phyloP scores from a whole-genome alignment of 2,113 vertebrate genomes.

The Cranoglanis bouderius region DNA sequence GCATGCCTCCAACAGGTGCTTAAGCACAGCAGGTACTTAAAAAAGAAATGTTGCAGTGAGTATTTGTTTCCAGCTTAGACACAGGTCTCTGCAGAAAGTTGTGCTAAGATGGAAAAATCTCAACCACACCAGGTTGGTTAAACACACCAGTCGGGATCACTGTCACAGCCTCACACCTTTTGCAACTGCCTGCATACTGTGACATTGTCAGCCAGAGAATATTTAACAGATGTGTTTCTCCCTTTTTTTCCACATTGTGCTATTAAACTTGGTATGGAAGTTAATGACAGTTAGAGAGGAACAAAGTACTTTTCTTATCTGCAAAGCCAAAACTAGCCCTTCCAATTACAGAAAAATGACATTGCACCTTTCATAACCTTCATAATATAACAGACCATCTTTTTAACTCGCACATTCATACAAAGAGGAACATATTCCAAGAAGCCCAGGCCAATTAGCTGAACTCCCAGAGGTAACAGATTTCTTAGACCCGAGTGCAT shows the following conservation, averaged over 20 bases:
- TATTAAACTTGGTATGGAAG: neutral
- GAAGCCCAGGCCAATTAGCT: slow-evolving; percentile 40
- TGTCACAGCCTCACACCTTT: neutral
- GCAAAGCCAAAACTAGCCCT: neutral
- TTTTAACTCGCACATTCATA: neutral
- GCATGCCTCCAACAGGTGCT: neutral
- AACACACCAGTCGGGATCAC: neutral
- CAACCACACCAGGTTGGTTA: neutral
- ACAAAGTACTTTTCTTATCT: neutral
- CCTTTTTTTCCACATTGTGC: neutral
- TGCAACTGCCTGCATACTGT: neutral
- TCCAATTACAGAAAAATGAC: slow-evolving; percentile 6
- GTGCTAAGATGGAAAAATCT: neutral
- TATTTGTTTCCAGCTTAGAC: neutral
- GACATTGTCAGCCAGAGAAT: neutral
- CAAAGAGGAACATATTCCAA: slow-evolving; percentile 12
- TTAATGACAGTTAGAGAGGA: slow-evolving; percentile 8
- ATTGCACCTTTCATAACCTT: neutral
- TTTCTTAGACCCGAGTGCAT: slow-evolving; percentile 21
- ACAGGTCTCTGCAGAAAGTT: neutral
- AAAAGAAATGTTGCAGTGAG: neutral
- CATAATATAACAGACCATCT: neutral
- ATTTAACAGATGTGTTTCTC: neutral
- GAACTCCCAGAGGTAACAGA: slow-evolving; percentile 26
- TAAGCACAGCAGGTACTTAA: neutral